Evolutionary conservation across 2,113 vertebrate genomes (phyloP).

Genomic region (Greenwoodochromis staneri): DNA sequence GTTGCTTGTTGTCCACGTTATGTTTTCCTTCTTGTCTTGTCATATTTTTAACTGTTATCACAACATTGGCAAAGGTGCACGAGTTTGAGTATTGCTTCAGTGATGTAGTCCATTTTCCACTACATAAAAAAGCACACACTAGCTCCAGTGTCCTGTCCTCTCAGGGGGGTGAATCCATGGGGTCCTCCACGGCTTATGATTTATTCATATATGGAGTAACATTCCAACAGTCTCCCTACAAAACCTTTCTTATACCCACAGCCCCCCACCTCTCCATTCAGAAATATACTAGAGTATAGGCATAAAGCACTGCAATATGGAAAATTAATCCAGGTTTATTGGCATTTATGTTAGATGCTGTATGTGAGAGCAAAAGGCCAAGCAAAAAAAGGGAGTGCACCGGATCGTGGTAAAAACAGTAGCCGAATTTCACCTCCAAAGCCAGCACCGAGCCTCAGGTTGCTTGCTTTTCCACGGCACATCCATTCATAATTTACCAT

Average conservation of each 20-base stretch:
- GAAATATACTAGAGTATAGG: conserved; percentile 22
- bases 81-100: not conserved
- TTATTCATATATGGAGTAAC: conserved; percentile 55
- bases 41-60: not conserved
- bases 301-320: not conserved
- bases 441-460: not conserved
- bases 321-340: conserved; percentile 8
- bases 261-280: conserved; percentile 29
- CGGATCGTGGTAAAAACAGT: not conserved
- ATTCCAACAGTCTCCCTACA: conserved; percentile 18
- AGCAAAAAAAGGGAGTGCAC: not conserved
- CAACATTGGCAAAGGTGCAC: not conserved
- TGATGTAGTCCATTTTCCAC: conserved; percentile 5
- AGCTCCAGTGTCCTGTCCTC: conserved; percentile 24
- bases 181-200: conserved; percentile 43
- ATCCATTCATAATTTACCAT: conserved; percentile 43
- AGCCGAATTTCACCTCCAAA: not conserved
- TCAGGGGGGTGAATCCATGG: conserved; percentile 21
- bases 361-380: not conserved
- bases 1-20: not conserved
- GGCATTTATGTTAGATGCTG: not conserved
- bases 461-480: conserved; percentile 19
- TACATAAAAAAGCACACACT: not conserved
- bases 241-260: not conserved
- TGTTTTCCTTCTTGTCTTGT: not conserved